These are phyloP conservation scores for Epinotia nisella DNA, from an alignment of 2,888 invertebrate species.

Conservation along the genomic window DNA sequence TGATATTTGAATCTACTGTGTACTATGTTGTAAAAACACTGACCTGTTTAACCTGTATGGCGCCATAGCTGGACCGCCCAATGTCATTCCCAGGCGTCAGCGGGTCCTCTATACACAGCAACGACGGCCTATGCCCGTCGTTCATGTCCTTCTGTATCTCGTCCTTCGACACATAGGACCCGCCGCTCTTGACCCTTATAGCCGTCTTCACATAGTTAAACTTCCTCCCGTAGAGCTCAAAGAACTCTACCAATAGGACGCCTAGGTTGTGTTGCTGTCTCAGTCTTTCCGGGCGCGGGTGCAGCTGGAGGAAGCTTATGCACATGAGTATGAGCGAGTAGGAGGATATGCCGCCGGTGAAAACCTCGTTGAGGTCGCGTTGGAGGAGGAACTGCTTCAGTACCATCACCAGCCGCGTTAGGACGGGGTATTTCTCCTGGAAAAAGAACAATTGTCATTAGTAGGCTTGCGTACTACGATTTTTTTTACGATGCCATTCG, in stretches of 20 bases:
- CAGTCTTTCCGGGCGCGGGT: slow-evolving; percentile 92
- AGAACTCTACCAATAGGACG: slow-evolving; percentile 97
- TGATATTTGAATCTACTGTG: too few species aligned
- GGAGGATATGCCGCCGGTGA: slow-evolving; percentile 99
- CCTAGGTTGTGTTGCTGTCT: slow-evolving; percentile 91
- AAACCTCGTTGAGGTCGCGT: slow-evolving; percentile 99
- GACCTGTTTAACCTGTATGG: slow-evolving; percentile 88
- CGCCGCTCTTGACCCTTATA: slow-evolving; percentile 96
- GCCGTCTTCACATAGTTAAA: slow-evolving; percentile 98
- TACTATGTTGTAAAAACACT: too few species aligned
- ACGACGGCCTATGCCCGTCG: slow-evolving; percentile 96
- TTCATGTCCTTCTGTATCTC: slow-evolving; percentile 96
- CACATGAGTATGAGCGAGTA: slow-evolving; percentile 99
- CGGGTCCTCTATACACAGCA: slow-evolving; percentile 99
- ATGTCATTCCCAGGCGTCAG: slow-evolving; percentile 98
- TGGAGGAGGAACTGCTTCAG: slow-evolving; percentile 99
- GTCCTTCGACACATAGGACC: slow-evolving; percentile 96
- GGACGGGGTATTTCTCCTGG: slow-evolving; percentile 91
- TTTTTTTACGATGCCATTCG: too few species aligned
- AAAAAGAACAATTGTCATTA: slow-evolving; percentile 35
- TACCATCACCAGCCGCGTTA: slow-evolving; percentile 97
- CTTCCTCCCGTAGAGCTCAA: slow-evolving; percentile 98
- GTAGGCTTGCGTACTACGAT: too few species aligned
- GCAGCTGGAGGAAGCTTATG: slow-evolving; percentile 97
- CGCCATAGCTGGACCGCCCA: slow-evolving; percentile 98